These are phyloP conservation scores for Dreissena rostriformis DNA, from an alignment of 1,140 invertebrate species.

Conservation along the genomic window DNA sequence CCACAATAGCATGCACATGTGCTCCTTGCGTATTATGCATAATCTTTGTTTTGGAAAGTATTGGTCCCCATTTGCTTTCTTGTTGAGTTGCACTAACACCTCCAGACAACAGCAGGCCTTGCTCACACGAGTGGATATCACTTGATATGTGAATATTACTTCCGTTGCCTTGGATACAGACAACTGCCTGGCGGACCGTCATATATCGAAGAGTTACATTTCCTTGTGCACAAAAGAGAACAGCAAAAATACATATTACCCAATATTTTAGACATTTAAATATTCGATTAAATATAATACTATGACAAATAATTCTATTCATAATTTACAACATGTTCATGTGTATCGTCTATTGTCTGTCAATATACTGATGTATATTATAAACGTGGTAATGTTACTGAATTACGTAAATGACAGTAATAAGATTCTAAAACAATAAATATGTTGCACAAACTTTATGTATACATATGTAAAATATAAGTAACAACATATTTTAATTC, in stretches of 20 bases:
- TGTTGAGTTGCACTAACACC: background rate
- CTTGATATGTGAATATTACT: background rate
- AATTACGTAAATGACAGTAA: too few relatives aligned
- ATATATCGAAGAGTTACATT: constrained; percentile 10
- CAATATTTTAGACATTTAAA: background rate
- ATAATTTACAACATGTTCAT: background rate
- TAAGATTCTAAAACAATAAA: too few relatives aligned
- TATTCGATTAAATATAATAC: background rate
- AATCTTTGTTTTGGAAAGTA: background rate
- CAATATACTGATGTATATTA: too few relatives aligned
- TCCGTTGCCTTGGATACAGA: constrained; percentile 14
- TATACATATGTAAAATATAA: too few relatives aligned
- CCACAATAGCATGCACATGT: background rate
- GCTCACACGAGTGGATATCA: constrained; percentile 9
- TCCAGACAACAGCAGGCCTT: constrained; percentile 1
- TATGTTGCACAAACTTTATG: too few relatives aligned
- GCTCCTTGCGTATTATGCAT: background rate
- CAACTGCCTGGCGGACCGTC: background rate
- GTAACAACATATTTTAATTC: too few relatives aligned
- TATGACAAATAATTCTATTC: background rate
- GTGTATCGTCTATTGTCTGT: background rate
- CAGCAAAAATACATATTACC: background rate
- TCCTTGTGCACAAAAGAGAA: background rate
- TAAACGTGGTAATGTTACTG: too few relatives aligned
- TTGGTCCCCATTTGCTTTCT: background rate